Percentiles rank a stretch among this genome's conserved stretches.
phyloP scores from a whole-genome alignment of 2,797 vertebrate species.

The Oreochromis grahami region DNA sequence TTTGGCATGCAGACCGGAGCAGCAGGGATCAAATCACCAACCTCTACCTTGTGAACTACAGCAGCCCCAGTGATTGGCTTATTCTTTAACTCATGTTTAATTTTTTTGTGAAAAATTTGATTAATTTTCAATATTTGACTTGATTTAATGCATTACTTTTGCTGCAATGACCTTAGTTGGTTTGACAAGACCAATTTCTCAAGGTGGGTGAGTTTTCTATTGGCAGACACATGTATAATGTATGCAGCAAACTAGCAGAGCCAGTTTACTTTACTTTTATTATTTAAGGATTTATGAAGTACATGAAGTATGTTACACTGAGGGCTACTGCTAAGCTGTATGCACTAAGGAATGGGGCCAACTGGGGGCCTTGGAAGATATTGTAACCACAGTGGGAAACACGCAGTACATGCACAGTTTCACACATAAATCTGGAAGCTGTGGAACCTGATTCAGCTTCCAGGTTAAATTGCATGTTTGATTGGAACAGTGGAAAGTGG shows the following conservation, averaged over 20 bases:
- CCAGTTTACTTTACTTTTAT: background rate
- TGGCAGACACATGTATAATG: background rate
- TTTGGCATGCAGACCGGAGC: background rate
- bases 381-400: background rate
- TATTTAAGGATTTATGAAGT: background rate
- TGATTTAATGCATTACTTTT: background rate
- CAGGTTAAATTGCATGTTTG: background rate
- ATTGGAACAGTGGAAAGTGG: background rate
- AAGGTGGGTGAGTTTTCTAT: background rate
- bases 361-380: background rate
- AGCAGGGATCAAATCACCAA: background rate
- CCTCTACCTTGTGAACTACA: background rate
- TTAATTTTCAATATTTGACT: background rate
- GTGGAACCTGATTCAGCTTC: no score
- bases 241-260: background rate
- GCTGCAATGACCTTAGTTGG: background rate
- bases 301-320: background rate
- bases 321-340: background rate
- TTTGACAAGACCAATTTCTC: background rate
- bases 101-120: background rate
- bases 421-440: background rate
- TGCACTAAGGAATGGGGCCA: background rate
- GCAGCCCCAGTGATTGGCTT: background rate
- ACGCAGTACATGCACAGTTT: background rate
- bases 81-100: background rate